Base-by-base conservation (phyloP, 2,888 invertebrate species). In the Drosophila prolongata region DNA sequence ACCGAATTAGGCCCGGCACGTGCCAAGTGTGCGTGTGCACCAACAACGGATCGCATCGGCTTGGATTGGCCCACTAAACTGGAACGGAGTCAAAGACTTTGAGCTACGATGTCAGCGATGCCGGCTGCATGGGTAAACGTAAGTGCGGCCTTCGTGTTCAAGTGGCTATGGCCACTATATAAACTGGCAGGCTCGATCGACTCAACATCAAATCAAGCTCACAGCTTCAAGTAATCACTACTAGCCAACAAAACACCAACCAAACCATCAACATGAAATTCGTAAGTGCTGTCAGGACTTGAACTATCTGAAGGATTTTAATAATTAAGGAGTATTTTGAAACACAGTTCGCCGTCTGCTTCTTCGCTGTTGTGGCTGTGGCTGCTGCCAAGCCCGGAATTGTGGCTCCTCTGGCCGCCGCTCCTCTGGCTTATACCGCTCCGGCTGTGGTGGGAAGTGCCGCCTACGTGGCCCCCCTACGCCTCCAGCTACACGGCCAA, bases 391-490 rank as follows among this genome's bases (percentile, higher is more conserved):
- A 88, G 73, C 90, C 90, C 11, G 89, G 87, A 50, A 40, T 89
- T 11, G 76, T 90, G 67, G 87, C 77, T 44, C 79, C 79, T 27
- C 76, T 84, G 78, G 87, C 84, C 47, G 47, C 47, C 47, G 87
- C 77, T 44, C 79, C 79, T 19, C 77, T 84, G 78, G 87, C 84
- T 50, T 84, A 84, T 30, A 84, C 87, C 49, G 84, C 90, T 1
- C 89, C 89, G 0, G 88, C 89, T 54, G 79, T 90, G 40, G 89
- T 90, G 13, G 90, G 87, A n/a, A 79, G 77, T 54, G 90, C 90
- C n/a, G 78, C 90, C 38, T 90, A 90, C 67, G 88, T 90, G 19
- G 90, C 90, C 30, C 90, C 90, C 90, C n/a, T 90, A 90, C 54
- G 90, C 90, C 47, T 82, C 90, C 79, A 90, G 90, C 75, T 90